Percentiles rank a stretch among this genome's conserved stretches.
Conservation (phyloP, 2,113 vertebrate species). For the Boleophthalmus pectinirostris region DNA sequence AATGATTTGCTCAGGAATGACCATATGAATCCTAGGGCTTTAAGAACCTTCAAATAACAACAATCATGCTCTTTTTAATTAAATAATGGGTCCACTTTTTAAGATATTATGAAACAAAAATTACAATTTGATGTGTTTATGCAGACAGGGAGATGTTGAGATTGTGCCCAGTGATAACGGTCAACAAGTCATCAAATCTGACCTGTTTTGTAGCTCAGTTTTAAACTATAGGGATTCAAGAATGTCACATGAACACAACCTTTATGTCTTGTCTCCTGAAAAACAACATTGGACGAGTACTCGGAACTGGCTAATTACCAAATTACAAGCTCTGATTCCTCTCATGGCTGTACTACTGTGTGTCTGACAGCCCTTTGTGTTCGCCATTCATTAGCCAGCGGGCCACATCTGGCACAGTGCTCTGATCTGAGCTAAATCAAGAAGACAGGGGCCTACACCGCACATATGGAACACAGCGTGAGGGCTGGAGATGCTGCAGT, state of each 20-base stretch:
- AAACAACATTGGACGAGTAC: background rate
- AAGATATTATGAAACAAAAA: no score
- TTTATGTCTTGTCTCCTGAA: background rate
- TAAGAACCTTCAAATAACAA: no score
- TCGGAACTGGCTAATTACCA: background rate
- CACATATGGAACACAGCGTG: slow-evolving; percentile 4
- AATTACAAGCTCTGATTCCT: background rate
- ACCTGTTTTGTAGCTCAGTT: no score
- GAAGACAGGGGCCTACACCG: background rate
- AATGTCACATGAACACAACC: background rate
- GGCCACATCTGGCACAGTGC: slow-evolving; percentile 21
- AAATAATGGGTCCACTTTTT: no score
- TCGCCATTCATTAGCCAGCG: slow-evolving; percentile 26
- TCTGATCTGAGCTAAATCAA: slow-evolving; percentile 10
- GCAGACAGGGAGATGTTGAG: no score
- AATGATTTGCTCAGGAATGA: no score
- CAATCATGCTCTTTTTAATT: no score
- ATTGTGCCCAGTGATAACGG: no score
- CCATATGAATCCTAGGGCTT: no score
- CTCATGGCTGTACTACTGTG: background rate
- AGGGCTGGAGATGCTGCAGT: background rate
- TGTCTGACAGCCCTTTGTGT: background rate
- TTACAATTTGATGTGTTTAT: no score
- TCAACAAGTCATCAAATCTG: no score
- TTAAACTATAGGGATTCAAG: no score